A percentile compares a stretch with the other conserved stretches of the same genome.
These are phyloP conservation scores for Crypturellus undulatus DNA, from an alignment of 2,113 vertebrate genomes.

Conservation along the genomic window DNA sequence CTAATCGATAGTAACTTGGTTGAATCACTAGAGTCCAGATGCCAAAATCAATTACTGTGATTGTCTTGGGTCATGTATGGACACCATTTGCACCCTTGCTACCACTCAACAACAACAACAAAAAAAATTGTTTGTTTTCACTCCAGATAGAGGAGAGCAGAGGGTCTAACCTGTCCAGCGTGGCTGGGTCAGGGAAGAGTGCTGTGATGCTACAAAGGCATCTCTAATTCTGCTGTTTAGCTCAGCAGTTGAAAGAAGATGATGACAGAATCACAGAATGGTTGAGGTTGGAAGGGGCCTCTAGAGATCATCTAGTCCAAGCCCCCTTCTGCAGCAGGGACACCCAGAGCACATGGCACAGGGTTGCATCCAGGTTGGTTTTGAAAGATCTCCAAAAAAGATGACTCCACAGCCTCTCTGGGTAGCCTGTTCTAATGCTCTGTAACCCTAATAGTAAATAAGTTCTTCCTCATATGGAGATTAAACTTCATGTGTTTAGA, in stretches of 20 bases:
- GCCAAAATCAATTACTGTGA: background rate
- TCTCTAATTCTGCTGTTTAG: background rate
- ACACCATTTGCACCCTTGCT: background rate
- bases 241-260: background rate
- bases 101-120: background rate
- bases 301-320: too few species aligned
- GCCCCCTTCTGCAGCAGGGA: too few species aligned
- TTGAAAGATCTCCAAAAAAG: too few species aligned
- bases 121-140: background rate
- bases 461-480: too few species aligned
- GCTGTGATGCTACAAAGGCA: background rate
- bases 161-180: background rate
- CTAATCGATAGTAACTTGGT: fast-evolving
- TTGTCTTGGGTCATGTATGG: background rate
- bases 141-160: background rate
- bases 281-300: too few species aligned
- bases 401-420: too few species aligned
- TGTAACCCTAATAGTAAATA: too few species aligned
- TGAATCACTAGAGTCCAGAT: background rate
- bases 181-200: background rate
- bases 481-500: too few species aligned
- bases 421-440: too few species aligned
- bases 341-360: too few species aligned
- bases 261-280: too few species aligned
- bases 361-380: too few species aligned